Evolutionary conservation across 1,140 invertebrate genomes (phyloP).

Genomic region (Polyergus mexicanus): DNA sequence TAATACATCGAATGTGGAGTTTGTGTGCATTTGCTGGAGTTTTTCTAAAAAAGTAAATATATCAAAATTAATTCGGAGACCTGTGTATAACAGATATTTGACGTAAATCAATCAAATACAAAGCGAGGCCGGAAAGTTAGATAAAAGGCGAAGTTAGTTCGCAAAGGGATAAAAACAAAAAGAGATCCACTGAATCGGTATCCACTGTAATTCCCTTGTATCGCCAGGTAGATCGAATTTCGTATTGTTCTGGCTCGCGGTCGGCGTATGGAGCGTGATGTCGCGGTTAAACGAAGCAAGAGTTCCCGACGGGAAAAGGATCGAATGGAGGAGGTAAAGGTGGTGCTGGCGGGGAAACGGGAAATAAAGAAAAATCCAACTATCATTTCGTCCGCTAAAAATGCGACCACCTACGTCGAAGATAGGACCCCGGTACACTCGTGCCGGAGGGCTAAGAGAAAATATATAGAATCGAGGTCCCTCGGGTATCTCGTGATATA

Average conservation of each 20-base stretch:
- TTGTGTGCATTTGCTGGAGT: background rate
- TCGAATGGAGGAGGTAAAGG: background rate
- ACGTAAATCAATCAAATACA: slow-evolving; percentile 18
- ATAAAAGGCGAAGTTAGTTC: background rate
- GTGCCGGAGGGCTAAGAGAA: slow-evolving; percentile 71
- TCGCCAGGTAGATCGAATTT: slow-evolving; percentile 35
- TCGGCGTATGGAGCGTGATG: slow-evolving; percentile 51
- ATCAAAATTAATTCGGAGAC: background rate
- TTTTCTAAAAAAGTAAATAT: background rate
- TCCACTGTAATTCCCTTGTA: slow-evolving; percentile 9
- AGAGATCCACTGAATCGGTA: background rate
- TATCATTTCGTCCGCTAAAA: slow-evolving; percentile 62
- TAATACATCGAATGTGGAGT: background rate
- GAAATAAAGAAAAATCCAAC: slow-evolving; percentile 62
- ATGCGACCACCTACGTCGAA: slow-evolving; percentile 60
- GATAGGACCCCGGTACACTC: slow-evolving; percentile 25
- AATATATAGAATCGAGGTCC: slow-evolving; percentile 78
- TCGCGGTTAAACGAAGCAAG: slow-evolving; percentile 60
- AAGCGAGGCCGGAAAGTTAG: background rate
- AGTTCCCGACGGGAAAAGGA: slow-evolving; percentile 65
- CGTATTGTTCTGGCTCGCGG: slow-evolving; percentile 47
- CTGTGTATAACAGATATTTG: background rate
- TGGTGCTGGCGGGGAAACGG: background rate
- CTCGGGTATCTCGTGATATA: slow-evolving; percentile 77
- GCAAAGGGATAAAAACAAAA: slow-evolving; percentile 9